Conservation (phyloP, 2,888 invertebrate species). For the Drosophila picticornis region DNA sequence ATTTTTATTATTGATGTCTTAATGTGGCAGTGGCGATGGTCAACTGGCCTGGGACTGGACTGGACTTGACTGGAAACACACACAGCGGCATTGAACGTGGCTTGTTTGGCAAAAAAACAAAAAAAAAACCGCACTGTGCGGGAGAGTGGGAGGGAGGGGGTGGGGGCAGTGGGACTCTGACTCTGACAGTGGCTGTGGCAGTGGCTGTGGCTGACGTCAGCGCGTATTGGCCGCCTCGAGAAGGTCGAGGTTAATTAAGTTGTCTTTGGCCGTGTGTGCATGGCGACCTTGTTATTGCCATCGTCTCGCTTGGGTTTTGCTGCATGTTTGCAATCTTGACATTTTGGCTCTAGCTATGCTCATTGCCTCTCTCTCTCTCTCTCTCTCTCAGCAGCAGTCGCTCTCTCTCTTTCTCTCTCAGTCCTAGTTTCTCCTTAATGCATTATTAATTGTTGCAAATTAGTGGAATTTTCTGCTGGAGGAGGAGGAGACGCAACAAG, state of each 20-base stretch:
- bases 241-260: conserved; percentile 84
- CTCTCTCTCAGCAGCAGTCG: not conserved
- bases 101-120: conserved; percentile 54
- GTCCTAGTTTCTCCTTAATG: conserved; percentile 40
- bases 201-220: conserved; percentile 67
- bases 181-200: not conserved
- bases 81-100: conserved; percentile 64
- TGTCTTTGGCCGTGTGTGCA: conserved; percentile 76
- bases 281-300: conserved; percentile 59
- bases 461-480: conserved; percentile 31
- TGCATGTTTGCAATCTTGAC: conserved; percentile 64
- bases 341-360: conserved; percentile 54
- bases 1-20: conserved; percentile 73
- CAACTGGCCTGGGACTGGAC: conserved; percentile 56
- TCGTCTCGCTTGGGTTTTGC: conserved; percentile 35
- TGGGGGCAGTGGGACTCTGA: not conserved
- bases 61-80: conserved; percentile 34
- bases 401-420: not conserved
- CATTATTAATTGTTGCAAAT: conserved; percentile 74
- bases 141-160: not conserved
- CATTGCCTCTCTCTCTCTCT: conserved; percentile 2
- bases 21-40: conserved; percentile 74
- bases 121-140: not conserved
- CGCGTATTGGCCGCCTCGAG: conserved; percentile 57
- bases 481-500: conserved; percentile 18